Evolutionary conservation across 2,113 vertebrate species (phyloP), one percentile per base, ranked within the genome.

Genomic region (Psettodes erumei): DNA sequence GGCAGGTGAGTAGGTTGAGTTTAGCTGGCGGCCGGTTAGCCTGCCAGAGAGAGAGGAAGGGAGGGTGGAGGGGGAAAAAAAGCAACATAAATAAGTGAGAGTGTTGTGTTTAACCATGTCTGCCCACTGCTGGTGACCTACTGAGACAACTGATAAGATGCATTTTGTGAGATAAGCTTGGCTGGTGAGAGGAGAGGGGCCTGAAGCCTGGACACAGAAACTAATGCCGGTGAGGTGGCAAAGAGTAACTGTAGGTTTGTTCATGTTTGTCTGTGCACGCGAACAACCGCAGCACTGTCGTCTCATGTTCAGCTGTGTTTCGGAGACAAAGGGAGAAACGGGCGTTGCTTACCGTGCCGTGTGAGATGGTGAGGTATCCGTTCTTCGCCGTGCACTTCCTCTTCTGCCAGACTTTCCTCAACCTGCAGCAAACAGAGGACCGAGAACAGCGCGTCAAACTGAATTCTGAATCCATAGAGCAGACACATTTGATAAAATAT

Each of bases 1-100:
- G 98, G 87, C 98, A 99, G 88, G 98, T 99, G 73, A 99, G 93
- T 64, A 99, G 96, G 94, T 99, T 99, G 91, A 99, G 97, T 89
- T 99, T 99, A 51, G 98, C 97, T 43, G 98, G 98, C n/a, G 96
- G 97, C 79, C 96, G 93, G 90, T 99, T 99, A 9, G 97, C 95
- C 98, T 99, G 86, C 8, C 7, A 50, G 40, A 77, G 28, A 27
- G 50, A 42, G 33, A 35, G 13, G 13, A 47, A 45, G 35, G 12
- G 15, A 25, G 37, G 37, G 16, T 33, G 13, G 50, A 64, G 32
- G 32, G n/a, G n/a, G n/a, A n/a, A 51, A 53, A 23, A 48, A 40
- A 48, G 45, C 33, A 54, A 32, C 16, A 67, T 7, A 42, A 63
- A 30, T 56, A 47, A 86, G 61, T 3, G 2, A n/a, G 66, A 47